phyloP scores from a whole-genome alignment of 2,888 invertebrate species.

The Ophioninae sp. region DNA sequence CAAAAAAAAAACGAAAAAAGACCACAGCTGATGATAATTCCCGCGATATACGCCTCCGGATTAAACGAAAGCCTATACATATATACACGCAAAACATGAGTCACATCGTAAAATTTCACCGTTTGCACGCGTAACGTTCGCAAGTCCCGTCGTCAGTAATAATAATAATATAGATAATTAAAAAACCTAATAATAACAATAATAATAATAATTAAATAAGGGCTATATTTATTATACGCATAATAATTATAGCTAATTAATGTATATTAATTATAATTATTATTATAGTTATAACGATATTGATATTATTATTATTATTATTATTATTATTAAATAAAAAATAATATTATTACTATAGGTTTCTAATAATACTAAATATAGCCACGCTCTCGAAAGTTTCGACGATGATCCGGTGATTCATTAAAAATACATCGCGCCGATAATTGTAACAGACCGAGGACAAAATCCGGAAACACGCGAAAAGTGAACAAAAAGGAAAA shows the following conservation, averaged over 20 bases:
- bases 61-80: slow-evolving; percentile 21
- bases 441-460: no score
- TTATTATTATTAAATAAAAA: not conserved
- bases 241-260: no score
- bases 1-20: not conserved
- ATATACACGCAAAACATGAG: not conserved
- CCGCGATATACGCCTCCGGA: slow-evolving; percentile 16
- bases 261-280: no score
- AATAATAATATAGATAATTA: not conserved
- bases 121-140: not conserved
- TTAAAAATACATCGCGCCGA: not conserved
- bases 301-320: no score
- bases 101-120: slow-evolving; percentile 11
- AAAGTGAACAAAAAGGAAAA: no score
- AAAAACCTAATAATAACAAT: not conserved
- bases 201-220: not conserved
- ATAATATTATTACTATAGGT: no score
- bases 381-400: not conserved
- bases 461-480: no score
- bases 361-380: not conserved
- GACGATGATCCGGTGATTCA: slow-evolving; percentile 2
- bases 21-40: slow-evolving; percentile 8
- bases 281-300: no score
- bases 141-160: no score
- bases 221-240: no score